These are phyloP conservation scores for Leptocoma aspasia DNA, from an alignment of 2,113 vertebrate genomes.

Conservation along the genomic window DNA sequence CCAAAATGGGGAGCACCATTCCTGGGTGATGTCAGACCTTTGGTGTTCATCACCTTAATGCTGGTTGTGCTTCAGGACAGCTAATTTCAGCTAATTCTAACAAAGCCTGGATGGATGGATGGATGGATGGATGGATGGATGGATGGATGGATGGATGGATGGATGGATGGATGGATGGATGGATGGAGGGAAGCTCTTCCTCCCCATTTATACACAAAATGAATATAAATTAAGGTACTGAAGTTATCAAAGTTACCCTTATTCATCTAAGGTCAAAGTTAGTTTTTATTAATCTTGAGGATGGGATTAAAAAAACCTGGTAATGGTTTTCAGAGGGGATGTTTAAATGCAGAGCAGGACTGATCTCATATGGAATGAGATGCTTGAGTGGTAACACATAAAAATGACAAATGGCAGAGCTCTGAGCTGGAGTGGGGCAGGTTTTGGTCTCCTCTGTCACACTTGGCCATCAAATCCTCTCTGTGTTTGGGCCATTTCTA, in stretches of 20 bases:
- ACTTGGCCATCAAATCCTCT: neutral
- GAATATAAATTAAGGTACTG: neutral
- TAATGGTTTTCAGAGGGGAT: neutral
- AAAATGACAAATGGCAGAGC: neutral
- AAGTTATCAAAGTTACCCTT: neutral
- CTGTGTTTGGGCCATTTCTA: neutral
- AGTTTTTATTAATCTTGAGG: neutral
- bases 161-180: no score
- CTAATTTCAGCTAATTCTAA: neutral
- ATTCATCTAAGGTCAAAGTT: neutral
- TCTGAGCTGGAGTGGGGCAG: neutral
- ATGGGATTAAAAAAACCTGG: neutral
- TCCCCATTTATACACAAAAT: neutral
- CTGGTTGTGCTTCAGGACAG: neutral
- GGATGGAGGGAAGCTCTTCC: neutral
- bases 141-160: no score
- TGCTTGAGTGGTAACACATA: neutral
- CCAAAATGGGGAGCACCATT: neutral
- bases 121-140: neutral
- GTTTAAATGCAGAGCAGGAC: neutral
- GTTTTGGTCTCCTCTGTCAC: neutral
- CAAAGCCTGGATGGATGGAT: neutral
- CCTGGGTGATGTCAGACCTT: neutral
- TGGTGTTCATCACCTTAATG: neutral
- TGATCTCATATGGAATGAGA: neutral